Evolutionary conservation across 2,797 vertebrate species (phyloP).

Genomic region (Galago senegalensis): DNA sequence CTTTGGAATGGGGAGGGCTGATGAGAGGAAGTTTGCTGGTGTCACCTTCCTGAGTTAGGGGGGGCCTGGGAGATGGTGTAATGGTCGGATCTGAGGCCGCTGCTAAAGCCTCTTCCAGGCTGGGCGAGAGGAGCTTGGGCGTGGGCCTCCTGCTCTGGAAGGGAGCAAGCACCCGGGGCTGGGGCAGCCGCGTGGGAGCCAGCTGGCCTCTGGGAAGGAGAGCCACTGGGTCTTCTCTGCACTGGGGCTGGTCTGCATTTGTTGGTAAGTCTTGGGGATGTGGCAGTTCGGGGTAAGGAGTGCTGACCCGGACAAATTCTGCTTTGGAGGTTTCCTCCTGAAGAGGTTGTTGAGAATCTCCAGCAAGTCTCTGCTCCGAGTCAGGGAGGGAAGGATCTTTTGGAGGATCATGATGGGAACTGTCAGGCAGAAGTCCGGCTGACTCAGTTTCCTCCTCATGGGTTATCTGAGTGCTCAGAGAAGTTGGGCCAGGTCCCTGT

Average conservation of each 20-base stretch:
- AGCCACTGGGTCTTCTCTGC: fast-evolving
- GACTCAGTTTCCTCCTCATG: background rate
- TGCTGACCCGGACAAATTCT: background rate
- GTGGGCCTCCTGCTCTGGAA: conserved; percentile 81
- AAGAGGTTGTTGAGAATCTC: background rate
- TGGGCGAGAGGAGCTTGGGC: conserved; percentile 55
- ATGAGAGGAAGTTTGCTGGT: conserved; percentile 72
- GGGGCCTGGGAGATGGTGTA: background rate
- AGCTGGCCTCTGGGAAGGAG: conserved; percentile 18
- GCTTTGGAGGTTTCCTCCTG: background rate
- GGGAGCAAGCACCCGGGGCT: conserved; percentile 75
- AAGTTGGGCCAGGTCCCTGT: background rate
- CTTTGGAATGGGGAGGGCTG: conserved; percentile 43
- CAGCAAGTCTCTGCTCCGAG: background rate
- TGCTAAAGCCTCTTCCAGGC: background rate
- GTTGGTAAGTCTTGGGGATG: background rate
- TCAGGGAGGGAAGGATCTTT: background rate
- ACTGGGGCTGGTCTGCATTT: background rate
- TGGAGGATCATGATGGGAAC: background rate
- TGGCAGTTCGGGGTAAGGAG: conserved; percentile 61
- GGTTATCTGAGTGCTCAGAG: background rate
- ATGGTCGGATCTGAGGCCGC: background rate
- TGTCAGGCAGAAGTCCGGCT: background rate
- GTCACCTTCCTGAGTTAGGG: conserved; percentile 38
- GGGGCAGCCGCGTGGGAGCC: conserved; percentile 82